phyloP scores from a whole-genome alignment of 1,140 invertebrate genomes.

The Batillaria attramentaria region DNA sequence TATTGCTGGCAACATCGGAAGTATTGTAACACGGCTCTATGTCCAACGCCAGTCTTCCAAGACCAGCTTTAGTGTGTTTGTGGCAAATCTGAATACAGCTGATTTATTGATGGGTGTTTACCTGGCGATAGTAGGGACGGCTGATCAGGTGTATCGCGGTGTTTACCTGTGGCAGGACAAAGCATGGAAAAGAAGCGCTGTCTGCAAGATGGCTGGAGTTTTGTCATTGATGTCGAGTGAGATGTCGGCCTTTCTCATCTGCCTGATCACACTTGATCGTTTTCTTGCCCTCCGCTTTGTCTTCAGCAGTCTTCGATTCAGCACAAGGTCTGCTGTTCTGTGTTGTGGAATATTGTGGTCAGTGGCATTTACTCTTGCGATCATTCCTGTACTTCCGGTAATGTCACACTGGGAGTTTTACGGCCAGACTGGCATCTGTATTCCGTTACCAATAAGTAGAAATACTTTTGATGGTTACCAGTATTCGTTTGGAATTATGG shows the following conservation, averaged over 20 bases:
- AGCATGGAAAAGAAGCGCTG: conserved; percentile 24
- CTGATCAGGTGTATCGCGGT: conserved; percentile 49
- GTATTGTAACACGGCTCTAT: conserved; percentile 29
- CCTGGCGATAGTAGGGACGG: conserved; percentile 25
- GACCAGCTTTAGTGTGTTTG: conserved; percentile 41
- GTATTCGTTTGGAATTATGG: conserved; percentile 45
- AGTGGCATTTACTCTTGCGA: conserved; percentile 9
- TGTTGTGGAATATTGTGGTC: conserved; percentile 22
- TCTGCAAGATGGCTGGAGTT: conserved; percentile 30
- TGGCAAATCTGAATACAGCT: conserved; percentile 45
- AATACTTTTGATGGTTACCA: conserved; percentile 34
- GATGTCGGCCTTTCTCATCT: conserved; percentile 36
- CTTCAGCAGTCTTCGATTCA: neutral
- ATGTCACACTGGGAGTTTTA: conserved; percentile 44
- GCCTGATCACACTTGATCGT: conserved; percentile 49
- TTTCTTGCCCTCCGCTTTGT: conserved; percentile 10
- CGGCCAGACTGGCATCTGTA: conserved; percentile 44
- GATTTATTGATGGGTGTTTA: conserved; percentile 38
- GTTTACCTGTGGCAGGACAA: conserved; percentile 25
- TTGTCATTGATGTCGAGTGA: conserved; percentile 37
- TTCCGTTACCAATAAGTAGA: conserved; percentile 46
- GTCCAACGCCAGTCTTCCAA: neutral
- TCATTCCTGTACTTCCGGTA: conserved; percentile 17
- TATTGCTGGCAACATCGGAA: conserved; percentile 46
- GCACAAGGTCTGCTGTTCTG: neutral